phyloP scores from a whole-genome alignment of 2,888 invertebrate species.

The Magallana nippona region DNA sequence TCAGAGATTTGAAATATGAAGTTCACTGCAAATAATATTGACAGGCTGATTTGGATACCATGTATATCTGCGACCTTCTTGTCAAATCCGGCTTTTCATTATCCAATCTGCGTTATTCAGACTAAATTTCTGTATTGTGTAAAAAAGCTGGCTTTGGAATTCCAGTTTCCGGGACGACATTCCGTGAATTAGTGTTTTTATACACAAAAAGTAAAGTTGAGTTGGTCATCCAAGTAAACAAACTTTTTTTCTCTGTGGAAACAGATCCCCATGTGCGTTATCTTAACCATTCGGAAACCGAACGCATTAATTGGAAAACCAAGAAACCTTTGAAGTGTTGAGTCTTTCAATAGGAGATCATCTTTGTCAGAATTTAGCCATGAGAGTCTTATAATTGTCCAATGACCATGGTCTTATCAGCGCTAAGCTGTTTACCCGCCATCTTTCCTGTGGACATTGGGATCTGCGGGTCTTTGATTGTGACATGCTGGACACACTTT shows the following conservation, averaged over 20 bases:
- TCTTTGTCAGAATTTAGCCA: neutral
- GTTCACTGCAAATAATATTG: slow-evolving; percentile 18
- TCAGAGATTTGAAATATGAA: slow-evolving; percentile 33
- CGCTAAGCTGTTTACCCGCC: neutral
- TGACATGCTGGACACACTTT: neutral
- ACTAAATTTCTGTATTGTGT: too few species aligned
- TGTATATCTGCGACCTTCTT: neutral
- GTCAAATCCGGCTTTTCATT: neutral
- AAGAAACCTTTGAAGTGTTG: slow-evolving; percentile 21
- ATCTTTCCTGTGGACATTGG: neutral
- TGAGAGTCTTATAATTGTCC: slow-evolving; percentile 26
- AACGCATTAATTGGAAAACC: neutral
- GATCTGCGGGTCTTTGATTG: neutral
- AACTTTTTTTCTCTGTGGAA: neutral
- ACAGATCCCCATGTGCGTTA: neutral
- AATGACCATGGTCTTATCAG: slow-evolving; percentile 28
- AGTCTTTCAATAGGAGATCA: neutral
- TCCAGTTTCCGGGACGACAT: neutral
- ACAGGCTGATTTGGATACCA: slow-evolving; percentile 18
- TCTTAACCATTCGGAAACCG: neutral
- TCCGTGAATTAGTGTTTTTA: neutral
- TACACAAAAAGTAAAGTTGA: neutral
- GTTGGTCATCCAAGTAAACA: neutral
- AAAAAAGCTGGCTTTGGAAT: neutral
- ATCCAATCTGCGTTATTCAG: neutral